These are phyloP conservation scores for Tachina fera DNA, from an alignment of 2,888 invertebrate species.

Conservation along the genomic window DNA sequence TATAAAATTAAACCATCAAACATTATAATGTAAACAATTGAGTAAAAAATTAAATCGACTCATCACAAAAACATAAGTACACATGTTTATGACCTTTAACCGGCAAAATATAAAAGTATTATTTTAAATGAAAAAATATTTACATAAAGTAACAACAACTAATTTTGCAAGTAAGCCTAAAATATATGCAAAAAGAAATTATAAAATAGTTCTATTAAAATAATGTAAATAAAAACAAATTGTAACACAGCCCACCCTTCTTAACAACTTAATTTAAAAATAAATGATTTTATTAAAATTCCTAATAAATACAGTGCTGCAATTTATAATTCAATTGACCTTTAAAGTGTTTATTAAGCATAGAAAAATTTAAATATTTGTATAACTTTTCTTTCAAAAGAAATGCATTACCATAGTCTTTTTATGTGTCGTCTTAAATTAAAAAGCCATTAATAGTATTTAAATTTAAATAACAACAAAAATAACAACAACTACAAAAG, in stretches of 20 bases:
- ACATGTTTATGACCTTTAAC: too few species aligned
- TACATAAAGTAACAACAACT: too few species aligned
- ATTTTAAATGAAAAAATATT: too few species aligned
- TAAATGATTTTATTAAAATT: background rate
- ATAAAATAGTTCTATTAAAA: too few species aligned
- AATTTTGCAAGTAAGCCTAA: too few species aligned
- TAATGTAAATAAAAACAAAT: background rate
- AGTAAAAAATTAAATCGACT: too few species aligned
- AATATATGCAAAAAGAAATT: too few species aligned
- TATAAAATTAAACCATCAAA: too few species aligned
- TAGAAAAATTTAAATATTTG: constrained; percentile 4
- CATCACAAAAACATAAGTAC: too few species aligned
- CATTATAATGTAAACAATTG: too few species aligned
- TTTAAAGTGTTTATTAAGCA: constrained; percentile 8
- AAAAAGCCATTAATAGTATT: constrained; percentile 63
- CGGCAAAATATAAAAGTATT: too few species aligned
- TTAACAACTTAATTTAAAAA: background rate
- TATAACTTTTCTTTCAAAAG: background rate
- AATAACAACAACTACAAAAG: constrained; percentile 6
- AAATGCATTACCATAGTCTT: constrained; percentile 22
- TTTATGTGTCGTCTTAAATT: constrained; percentile 52
- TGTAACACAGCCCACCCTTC: background rate
- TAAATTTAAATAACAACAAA: constrained; percentile 7
- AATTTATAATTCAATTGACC: constrained; percentile 30
- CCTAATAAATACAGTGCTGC: background rate